Conservation (phyloP, 2,888 invertebrate species). For the Cheilosia pagana region DNA sequence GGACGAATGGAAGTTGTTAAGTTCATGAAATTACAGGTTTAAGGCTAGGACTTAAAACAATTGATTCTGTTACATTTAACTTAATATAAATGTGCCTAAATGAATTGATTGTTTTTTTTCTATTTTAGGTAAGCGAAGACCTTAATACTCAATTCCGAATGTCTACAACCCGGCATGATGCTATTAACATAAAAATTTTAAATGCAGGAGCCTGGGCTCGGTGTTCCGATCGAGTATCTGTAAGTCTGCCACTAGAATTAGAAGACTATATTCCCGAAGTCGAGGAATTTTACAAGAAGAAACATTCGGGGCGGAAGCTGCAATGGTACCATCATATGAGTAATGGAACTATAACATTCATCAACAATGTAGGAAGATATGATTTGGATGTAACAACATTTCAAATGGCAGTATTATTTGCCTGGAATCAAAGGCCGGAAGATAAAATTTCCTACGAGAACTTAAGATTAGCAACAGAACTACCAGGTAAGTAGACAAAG, state of each 20-base stretch:
- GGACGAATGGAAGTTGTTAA: too few species aligned
- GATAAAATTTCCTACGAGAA: slow-evolving; percentile 99
- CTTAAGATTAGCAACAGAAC: slow-evolving; percentile 96
- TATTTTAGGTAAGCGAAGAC: slow-evolving; percentile 90
- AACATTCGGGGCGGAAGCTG: slow-evolving; percentile 98
- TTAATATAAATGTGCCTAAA: neutral
- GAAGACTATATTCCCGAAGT: slow-evolving; percentile 99
- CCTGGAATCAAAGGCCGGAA: slow-evolving; percentile 98
- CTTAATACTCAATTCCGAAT: slow-evolving; percentile 96
- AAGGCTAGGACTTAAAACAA: too few species aligned
- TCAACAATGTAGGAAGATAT: slow-evolving; percentile 95
- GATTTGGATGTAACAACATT: slow-evolving; percentile 99
- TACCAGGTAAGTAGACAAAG: slow-evolving; percentile 86
- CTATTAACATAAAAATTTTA: slow-evolving; percentile 98
- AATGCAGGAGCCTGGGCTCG: slow-evolving; percentile 99
- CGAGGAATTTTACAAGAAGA: slow-evolving; percentile 98
- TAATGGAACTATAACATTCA: slow-evolving; percentile 98
- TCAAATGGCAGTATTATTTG: slow-evolving; percentile 99
- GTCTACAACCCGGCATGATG: slow-evolving; percentile 91
- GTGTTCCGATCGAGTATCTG: slow-evolving; percentile 96
- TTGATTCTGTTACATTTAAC: neutral
- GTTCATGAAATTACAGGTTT: too few species aligned
- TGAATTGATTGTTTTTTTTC: slow-evolving; percentile 2
- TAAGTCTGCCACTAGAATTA: slow-evolving; percentile 97
- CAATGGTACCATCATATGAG: slow-evolving; percentile 99